These are phyloP conservation scores for Seira ritae DNA, from an alignment of 2,888 invertebrate genomes.

Conservation along the genomic window DNA sequence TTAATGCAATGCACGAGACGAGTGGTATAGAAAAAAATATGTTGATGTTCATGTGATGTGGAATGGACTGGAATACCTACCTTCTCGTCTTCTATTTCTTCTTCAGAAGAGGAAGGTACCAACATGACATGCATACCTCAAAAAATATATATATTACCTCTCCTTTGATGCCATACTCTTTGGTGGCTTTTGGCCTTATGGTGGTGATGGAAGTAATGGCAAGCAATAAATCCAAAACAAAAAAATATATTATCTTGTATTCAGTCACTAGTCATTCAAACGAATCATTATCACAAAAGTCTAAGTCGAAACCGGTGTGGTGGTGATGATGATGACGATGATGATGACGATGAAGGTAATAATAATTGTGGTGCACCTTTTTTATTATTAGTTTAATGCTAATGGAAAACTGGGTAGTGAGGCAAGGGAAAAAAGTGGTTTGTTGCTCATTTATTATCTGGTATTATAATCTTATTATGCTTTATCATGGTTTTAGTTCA, in stretches of 20 bases:
- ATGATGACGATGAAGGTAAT: slow-evolving; percentile 17
- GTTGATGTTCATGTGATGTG: not conserved
- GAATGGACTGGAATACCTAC: not conserved
- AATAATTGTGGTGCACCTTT: slow-evolving; percentile 16
- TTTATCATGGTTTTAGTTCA: too few relatives aligned
- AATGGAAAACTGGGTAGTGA: not conserved
- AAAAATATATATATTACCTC: too few relatives aligned
- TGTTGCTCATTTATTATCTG: slow-evolving; percentile 8
- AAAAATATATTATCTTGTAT: slow-evolving; percentile 43
- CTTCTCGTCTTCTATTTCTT: not conserved
- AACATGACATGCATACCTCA: not conserved
- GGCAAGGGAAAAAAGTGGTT: not conserved
- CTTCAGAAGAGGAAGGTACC: slow-evolving; percentile 1
- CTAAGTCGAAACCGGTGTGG: slow-evolving; percentile 27
- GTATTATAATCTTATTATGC: slow-evolving; percentile 7
- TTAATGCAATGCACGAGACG: slow-evolving; percentile 39
- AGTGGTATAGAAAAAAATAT: too few relatives aligned
- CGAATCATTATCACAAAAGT: slow-evolving; percentile 34
- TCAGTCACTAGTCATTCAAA: slow-evolving; percentile 52
- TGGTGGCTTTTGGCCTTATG: slow-evolving; percentile 11
- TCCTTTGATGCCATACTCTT: not conserved
- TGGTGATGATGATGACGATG: slow-evolving; percentile 38
- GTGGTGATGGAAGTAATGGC: slow-evolving; percentile 48
- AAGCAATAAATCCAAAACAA: slow-evolving; percentile 61
- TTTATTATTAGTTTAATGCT: slow-evolving; percentile 11